A percentile compares a stretch with the other conserved stretches of the same genome.
Evolutionary conservation across 2,113 vertebrate species (phyloP).

Genomic region (Scolopax mira): DNA sequence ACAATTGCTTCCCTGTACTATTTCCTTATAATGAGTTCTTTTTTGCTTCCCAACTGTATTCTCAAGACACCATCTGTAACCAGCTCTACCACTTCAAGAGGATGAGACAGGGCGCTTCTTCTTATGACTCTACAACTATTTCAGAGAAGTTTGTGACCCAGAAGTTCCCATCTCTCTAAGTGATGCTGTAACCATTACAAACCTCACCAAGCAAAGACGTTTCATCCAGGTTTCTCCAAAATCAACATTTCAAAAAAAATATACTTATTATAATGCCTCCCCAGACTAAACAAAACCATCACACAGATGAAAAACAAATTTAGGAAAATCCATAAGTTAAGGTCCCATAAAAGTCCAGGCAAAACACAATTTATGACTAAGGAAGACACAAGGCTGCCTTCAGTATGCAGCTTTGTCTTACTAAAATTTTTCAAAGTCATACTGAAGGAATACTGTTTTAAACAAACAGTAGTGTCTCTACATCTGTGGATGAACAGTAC

Average conservation of each 20-base stretch:
- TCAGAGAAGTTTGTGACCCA: not conserved
- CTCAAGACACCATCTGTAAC: not conserved
- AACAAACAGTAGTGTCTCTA: not conserved
- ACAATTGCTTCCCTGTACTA: not conserved
- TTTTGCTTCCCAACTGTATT: not conserved
- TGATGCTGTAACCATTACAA: not conserved
- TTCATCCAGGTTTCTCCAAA: not conserved
- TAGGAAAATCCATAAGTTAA: conserved; percentile 46
- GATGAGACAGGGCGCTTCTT: not conserved
- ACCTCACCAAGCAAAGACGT: not conserved
- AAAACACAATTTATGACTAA: conserved; percentile 42
- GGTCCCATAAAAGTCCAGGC: conserved; percentile 50
- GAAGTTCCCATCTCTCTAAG: not conserved
- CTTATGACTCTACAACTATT: not conserved
- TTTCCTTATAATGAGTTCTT: not conserved
- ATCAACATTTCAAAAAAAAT: not conserved
- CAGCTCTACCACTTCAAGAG: not conserved
- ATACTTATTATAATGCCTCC: not conserved
- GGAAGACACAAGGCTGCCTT: conserved; percentile 26
- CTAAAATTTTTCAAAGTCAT: conserved; percentile 17
- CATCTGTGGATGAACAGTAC: not conserved
- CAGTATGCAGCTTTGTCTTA: conserved; percentile 22
- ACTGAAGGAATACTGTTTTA: conserved; percentile 15
- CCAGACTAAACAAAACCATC: not conserved
- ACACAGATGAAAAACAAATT: not conserved